Conservation (phyloP, 64 coral and sea anemone species). For the Cladopsammia gracilis region DNA sequence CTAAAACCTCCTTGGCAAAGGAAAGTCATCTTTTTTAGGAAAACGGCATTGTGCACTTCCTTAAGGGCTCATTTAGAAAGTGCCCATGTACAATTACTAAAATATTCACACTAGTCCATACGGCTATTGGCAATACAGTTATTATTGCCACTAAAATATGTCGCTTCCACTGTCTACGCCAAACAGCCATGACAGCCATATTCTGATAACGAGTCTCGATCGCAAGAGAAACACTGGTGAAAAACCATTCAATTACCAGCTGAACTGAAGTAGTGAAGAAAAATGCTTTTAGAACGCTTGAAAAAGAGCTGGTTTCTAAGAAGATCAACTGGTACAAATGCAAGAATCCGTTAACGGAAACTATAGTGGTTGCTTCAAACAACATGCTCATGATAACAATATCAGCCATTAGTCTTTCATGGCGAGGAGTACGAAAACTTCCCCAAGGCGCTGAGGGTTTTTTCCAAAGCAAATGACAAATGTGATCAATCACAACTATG, state of each 20-base stretch:
- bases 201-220: conserved; percentile 18
- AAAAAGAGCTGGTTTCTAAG: neutral
- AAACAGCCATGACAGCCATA: neutral
- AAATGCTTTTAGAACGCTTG: neutral
- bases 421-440: too few relatives aligned
- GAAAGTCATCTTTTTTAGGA: neutral
- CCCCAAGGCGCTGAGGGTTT: too few relatives aligned
- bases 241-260: conserved; percentile 6
- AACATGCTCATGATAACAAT: too few relatives aligned
- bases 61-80: neutral
- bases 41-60: neutral
- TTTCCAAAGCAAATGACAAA: too few relatives aligned
- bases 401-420: too few relatives aligned
- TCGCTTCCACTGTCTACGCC: neutral
- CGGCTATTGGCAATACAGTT: neutral
- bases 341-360: too few relatives aligned
- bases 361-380: too few relatives aligned
- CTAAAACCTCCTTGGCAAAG: too few relatives aligned
- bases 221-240: neutral
- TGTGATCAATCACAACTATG: too few relatives aligned
- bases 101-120: neutral
- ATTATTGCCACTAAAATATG: neutral
- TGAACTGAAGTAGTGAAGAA: neutral
- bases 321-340: too few relatives aligned
- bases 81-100: neutral